Evolutionary conservation across 2,888 invertebrate genomes (phyloP).

Genomic region (Leistus spinibarbis): DNA sequence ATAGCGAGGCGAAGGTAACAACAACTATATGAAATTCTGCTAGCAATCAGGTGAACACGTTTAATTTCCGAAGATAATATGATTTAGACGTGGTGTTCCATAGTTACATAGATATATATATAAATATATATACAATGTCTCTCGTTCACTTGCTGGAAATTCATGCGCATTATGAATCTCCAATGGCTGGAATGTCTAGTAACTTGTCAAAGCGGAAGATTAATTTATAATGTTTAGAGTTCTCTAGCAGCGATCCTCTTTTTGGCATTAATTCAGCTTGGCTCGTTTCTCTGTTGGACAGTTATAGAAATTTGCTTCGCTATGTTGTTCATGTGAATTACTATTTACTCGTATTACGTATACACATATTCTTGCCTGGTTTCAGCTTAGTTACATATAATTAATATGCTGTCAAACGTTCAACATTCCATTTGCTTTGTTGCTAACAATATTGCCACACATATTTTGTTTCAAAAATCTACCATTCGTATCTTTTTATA

Average conservation of each 20-base stretch:
- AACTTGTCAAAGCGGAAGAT: conserved; percentile 35
- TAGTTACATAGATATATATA: conserved; percentile 17
- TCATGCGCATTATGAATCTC: conserved; percentile 14
- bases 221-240: conserved; percentile 29
- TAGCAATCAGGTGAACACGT: conserved; percentile 30
- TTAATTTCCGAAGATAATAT: conserved; percentile 24
- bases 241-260: background rate
- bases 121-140: background rate
- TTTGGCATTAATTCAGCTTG: conserved; percentile 5
- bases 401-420: no score
- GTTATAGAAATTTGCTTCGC: background rate
- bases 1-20: conserved; percentile 4
- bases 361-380: background rate
- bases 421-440: no score
- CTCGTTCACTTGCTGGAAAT: conserved; percentile 9
- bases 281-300: conserved; percentile 1
- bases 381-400: background rate
- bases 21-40: conserved; percentile 13
- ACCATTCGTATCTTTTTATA: no score
- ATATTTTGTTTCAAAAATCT: no score
- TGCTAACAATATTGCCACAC: background rate
- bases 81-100: conserved; percentile 13
- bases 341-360: background rate
- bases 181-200: conserved; percentile 10
- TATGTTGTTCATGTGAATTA: background rate